Evolutionary conservation across 2,797 vertebrate species (phyloP).

Genomic region (Sylvia borin): DNA sequence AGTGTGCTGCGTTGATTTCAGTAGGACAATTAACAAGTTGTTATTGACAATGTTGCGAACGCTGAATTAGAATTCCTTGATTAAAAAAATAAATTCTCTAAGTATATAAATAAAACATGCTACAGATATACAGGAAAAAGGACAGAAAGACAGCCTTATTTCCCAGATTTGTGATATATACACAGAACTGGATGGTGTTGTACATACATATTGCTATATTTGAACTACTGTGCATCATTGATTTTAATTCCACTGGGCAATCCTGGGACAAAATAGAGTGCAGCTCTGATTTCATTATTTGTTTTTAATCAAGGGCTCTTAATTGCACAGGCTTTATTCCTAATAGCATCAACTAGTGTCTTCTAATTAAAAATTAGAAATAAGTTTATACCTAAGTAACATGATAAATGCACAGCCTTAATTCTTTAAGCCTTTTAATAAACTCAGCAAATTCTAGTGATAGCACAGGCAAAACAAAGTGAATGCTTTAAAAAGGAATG

Average conservation of each 20-base stretch:
- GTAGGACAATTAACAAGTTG: background rate
- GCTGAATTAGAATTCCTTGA: background rate
- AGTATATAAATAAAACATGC: background rate
- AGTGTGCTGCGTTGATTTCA: background rate
- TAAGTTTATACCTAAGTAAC: slow-evolving; percentile 10
- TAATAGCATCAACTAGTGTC: slow-evolving; percentile 26
- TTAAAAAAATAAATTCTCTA: background rate
- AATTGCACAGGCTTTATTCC: slow-evolving; percentile 36
- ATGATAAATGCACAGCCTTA: slow-evolving; percentile 19
- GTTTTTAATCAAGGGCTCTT: slow-evolving; percentile 56
- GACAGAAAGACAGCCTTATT: background rate
- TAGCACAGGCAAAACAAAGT: slow-evolving; percentile 38
- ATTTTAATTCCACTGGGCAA: slow-evolving; percentile 47
- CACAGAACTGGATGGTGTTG: background rate
- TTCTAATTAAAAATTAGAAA: slow-evolving; percentile 47
- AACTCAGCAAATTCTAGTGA: slow-evolving; percentile 60
- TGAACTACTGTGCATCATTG: slow-evolving; percentile 22
- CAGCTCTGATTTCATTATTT: slow-evolving; percentile 27
- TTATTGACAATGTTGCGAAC: background rate
- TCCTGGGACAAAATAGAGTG: slow-evolving; percentile 2
- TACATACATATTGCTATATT: background rate
- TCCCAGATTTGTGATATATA: background rate
- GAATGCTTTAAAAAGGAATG: slow-evolving; percentile 57
- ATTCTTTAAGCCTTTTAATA: slow-evolving; percentile 61
- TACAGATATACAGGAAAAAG: background rate